Evolutionary conservation across 2,113 vertebrate species (phyloP).

Genomic region (Dermatemys mawii): DNA sequence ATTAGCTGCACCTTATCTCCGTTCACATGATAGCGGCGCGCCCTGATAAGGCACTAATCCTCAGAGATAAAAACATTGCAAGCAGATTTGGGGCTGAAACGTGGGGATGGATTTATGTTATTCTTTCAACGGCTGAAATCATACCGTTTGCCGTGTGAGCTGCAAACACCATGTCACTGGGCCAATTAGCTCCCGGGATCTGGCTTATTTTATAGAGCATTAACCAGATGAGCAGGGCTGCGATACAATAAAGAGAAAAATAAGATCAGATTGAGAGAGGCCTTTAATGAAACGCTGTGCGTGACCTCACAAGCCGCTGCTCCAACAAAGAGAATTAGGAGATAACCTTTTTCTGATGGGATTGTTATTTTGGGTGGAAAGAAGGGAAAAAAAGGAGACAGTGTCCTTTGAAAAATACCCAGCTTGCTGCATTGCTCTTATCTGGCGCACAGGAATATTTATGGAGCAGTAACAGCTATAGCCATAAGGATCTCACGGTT

Average conservation of each 20-base stretch:
- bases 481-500: not conserved
- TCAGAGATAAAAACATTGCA: constrained; percentile 5
- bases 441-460: not conserved
- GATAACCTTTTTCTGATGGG: not conserved
- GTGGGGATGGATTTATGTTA: constrained; percentile 23
- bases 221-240: not conserved
- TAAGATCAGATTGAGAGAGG: not conserved
- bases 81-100: constrained; percentile 43
- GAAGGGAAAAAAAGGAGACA: not conserved
- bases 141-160: not conserved
- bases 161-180: not conserved
- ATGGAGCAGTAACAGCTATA: not conserved
- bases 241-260: not conserved
- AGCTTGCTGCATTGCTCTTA: not conserved
- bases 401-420: not conserved
- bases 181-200: not conserved
- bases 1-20: constrained; percentile 61
- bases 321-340: not conserved
- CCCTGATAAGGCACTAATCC: constrained; percentile 55
- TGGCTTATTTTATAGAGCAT: constrained; percentile 7
- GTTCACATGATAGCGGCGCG: constrained; percentile 17
- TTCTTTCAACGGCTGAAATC: constrained; percentile 14
- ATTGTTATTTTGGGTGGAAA: not conserved
- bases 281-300: not conserved
- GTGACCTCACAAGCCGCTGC: not conserved